phyloP scores from a whole-genome alignment of 2,113 vertebrate species.

The Rhabdornis inornatus region DNA sequence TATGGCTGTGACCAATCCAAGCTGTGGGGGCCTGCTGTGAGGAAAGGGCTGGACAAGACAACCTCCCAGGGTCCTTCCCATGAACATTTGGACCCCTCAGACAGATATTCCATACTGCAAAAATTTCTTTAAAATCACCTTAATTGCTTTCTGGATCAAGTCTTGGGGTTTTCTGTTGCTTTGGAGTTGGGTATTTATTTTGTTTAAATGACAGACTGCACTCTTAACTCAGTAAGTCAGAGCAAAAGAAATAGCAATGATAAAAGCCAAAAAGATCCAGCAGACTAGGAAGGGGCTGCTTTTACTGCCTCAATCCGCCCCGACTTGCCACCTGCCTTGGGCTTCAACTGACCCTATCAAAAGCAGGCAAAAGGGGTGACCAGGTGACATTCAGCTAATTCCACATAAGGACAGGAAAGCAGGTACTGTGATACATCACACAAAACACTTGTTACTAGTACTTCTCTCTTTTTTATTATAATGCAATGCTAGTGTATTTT shows the following conservation, averaged over 20 bases:
- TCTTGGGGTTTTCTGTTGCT: neutral
- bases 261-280: neutral
- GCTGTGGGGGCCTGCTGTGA: neutral
- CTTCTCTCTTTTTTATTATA: too few relatives aligned
- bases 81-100: accelerated
- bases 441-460: neutral
- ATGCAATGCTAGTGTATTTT: neutral
- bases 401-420: neutral
- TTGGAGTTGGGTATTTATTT: neutral
- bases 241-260: neutral
- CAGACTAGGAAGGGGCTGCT: neutral
- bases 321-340: neutral
- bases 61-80: neutral
- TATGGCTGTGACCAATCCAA: accelerated
- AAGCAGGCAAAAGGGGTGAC: neutral
- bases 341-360: neutral
- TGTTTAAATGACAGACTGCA: neutral
- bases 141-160: neutral
- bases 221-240: neutral
- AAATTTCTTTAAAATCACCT: neutral
- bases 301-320: neutral
- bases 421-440: neutral
- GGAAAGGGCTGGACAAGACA: neutral
- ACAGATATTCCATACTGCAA: neutral
- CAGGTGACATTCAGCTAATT: neutral